Conservation (phyloP, 2,888 invertebrate species). For the Ethmia dodecea region DNA sequence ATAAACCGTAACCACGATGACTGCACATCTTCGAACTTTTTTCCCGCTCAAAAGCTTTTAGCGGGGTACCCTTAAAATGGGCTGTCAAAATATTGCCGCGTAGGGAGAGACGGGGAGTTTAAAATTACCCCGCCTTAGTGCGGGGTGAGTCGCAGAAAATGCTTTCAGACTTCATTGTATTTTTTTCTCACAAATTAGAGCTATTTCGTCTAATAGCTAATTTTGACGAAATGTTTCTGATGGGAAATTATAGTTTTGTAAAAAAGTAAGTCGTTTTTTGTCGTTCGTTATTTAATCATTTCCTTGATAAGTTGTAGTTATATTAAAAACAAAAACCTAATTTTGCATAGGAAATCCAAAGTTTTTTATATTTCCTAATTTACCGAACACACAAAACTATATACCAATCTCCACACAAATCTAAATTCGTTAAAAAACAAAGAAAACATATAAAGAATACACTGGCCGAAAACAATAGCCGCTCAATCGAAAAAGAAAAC, state of each 20-base stretch:
- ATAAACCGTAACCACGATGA: too few species aligned
- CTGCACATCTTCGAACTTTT: conserved; percentile 2
- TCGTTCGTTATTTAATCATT: too few species aligned
- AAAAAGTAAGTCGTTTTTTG: too few species aligned
- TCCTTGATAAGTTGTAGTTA: too few species aligned
- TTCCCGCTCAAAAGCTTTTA: conserved; percentile 43
- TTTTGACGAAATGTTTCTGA: conserved; percentile 19
- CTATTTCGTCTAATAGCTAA: conserved; percentile 35
- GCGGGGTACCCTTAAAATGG: conserved; percentile 23
- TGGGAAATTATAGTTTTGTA: neutral
- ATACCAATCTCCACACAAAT: too few species aligned
- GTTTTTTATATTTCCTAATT: too few species aligned
- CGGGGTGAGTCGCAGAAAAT: conserved; percentile 43
- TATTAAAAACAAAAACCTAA: too few species aligned
- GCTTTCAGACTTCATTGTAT: conserved; percentile 5
- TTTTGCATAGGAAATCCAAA: too few species aligned
- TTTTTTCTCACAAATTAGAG: conserved; percentile 34
- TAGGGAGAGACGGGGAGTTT: conserved; percentile 30
- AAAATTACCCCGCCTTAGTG: conserved; percentile 39
- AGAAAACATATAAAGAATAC: conserved; percentile 15
- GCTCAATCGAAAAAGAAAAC: conserved; percentile 46
- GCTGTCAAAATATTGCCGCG: conserved; percentile 34
- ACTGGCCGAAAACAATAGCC: conserved; percentile 41
- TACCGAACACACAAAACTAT: too few species aligned
- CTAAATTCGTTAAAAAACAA: conserved; percentile 13